Conservation (phyloP, 2,797 vertebrate species). For the Phoeniculus purpureus region DNA sequence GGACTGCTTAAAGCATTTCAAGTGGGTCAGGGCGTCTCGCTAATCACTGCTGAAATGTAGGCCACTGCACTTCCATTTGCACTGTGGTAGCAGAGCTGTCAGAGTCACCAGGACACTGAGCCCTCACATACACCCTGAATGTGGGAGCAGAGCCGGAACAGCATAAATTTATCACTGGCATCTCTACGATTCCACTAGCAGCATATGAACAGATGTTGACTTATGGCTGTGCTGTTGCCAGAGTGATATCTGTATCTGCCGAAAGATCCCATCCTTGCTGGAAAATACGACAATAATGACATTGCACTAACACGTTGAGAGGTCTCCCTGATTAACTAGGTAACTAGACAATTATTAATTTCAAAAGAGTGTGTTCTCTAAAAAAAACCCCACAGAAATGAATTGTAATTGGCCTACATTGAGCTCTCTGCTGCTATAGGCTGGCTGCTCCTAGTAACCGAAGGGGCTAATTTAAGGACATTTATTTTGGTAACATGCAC, state of each 20-base stretch:
- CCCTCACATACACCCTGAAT: background rate
- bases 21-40: constrained; percentile 7
- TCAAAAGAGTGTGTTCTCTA: background rate
- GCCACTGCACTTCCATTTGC: constrained; percentile 19
- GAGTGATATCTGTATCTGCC: background rate
- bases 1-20: background rate
- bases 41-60: constrained; percentile 18
- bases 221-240: fast-evolving
- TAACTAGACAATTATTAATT: background rate
- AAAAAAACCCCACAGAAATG: background rate
- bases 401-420: background rate
- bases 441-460: background rate
- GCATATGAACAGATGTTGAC: background rate
- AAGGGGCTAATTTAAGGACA: background rate
- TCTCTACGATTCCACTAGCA: background rate
- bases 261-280: background rate
- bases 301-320: background rate
- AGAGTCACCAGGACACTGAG: background rate
- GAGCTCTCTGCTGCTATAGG: background rate
- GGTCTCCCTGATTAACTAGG: background rate
- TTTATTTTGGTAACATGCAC: background rate
- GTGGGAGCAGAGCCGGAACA: background rate
- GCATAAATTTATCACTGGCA: background rate
- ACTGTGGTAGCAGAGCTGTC: background rate
- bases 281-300: background rate